Percentiles rank a stretch among this genome's conserved stretches.
These are phyloP conservation scores for Scalopus aquaticus DNA, from an alignment of 2,113 vertebrate genomes.

Conservation along the genomic window DNA sequence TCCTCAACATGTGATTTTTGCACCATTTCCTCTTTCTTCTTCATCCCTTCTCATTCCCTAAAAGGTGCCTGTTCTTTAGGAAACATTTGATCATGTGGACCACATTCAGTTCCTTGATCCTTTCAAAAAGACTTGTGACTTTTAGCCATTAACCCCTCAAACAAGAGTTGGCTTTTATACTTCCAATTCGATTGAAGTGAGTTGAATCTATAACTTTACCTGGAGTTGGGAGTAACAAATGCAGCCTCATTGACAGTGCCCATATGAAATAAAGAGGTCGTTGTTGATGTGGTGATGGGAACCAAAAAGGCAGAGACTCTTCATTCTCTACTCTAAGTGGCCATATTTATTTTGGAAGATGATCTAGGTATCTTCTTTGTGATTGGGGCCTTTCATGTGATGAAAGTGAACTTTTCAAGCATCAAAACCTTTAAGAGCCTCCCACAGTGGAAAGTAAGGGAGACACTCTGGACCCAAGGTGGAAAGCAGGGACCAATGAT, in stretches of 20 bases:
- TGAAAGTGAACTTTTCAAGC: not conserved
- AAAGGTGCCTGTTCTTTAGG: not conserved
- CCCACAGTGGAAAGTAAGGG: not conserved
- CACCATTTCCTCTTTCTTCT: not conserved
- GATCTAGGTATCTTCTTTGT: not conserved
- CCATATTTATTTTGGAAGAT: slow-evolving; percentile 22
- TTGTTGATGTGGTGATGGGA: not conserved
- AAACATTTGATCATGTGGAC: not conserved
- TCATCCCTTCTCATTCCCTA: not conserved
- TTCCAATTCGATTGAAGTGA: not conserved
- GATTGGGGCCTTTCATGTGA: not conserved
- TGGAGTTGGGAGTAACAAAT: not conserved
- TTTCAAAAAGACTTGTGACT: not conserved
- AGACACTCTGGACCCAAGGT: fast-evolving
- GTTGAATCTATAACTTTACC: not conserved
- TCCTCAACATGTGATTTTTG: not conserved
- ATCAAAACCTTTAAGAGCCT: not conserved
- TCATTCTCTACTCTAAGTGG: not conserved
- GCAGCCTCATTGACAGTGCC: not conserved
- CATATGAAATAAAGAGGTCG: not conserved
- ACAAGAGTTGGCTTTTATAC: not conserved
- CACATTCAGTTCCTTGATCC: not conserved
- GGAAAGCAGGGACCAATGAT: not conserved
- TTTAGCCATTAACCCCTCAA: not conserved
- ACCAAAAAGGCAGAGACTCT: not conserved